Evolutionary conservation across 1,140 invertebrate species (phyloP).

Genomic region (Drosophila orena): DNA sequence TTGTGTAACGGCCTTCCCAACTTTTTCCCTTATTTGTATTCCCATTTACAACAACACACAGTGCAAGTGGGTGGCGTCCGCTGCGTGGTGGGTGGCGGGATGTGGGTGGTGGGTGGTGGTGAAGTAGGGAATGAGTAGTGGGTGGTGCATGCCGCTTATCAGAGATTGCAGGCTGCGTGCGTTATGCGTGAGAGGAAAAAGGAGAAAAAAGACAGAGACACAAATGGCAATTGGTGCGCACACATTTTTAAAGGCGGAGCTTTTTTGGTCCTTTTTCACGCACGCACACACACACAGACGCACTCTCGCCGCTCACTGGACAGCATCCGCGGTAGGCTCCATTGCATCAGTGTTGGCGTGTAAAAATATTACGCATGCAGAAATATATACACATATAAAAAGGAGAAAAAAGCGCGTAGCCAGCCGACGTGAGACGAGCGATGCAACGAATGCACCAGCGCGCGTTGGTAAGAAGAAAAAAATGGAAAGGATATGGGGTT

Average conservation of each 20-base stretch:
- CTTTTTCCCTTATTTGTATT: constrained; percentile 53
- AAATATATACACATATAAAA: constrained; percentile 38
- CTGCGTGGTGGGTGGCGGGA: background rate
- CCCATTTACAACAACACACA: constrained; percentile 65
- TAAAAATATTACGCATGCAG: constrained; percentile 80
- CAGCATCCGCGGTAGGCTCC: constrained; percentile 39
- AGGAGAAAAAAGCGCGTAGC: constrained; percentile 34
- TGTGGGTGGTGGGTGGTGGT: background rate
- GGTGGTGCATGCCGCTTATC: constrained; percentile 62
- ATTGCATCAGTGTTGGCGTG: constrained; percentile 51
- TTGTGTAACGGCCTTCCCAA: constrained; percentile 66
- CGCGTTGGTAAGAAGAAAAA: constrained; percentile 22
- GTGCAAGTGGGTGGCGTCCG: background rate
- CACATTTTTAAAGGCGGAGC: constrained; percentile 84
- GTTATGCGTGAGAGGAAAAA: constrained; percentile 73
- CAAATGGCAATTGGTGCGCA: constrained; percentile 83
- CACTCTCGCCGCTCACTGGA: constrained; percentile 65
- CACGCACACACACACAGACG: constrained; percentile 49
- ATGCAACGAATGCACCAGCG: constrained; percentile 48
- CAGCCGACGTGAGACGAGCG: constrained; percentile 56
- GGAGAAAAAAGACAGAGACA: constrained; percentile 74
- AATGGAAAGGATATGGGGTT: constrained; percentile 7
- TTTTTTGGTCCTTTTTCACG: constrained; percentile 83
- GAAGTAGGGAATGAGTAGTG: background rate
- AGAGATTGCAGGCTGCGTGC: constrained; percentile 56